phyloP scores from a whole-genome alignment of 2,113 vertebrate genomes.

The Serilophus lunatus region DNA sequence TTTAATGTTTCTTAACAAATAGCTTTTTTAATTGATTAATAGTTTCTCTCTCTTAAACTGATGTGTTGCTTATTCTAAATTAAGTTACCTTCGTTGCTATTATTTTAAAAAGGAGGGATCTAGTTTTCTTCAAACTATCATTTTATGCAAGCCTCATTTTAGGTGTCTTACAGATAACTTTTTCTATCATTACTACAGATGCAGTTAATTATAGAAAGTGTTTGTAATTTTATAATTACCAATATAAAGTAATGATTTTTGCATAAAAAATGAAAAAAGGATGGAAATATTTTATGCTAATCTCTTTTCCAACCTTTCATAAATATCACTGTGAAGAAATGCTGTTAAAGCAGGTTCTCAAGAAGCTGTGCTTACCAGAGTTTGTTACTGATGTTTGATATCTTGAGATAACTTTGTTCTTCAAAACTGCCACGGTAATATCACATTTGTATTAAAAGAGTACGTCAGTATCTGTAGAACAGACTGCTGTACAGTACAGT shows the following conservation, averaged over 20 bases:
- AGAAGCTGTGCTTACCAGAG: constrained; percentile 77
- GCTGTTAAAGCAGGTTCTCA: constrained; percentile 86
- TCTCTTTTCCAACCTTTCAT: constrained; percentile 87
- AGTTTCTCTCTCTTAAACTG: constrained; percentile 58
- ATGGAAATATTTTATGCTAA: constrained; percentile 79
- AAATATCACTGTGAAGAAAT: constrained; percentile 99
- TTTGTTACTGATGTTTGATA: constrained; percentile 87
- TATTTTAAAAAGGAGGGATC: not conserved
- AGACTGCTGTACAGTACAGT: constrained; percentile 65
- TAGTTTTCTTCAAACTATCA: constrained; percentile 59
- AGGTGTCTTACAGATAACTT: constrained; percentile 70
- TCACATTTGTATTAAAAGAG: constrained; percentile 79
- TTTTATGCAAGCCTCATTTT: constrained; percentile 78
- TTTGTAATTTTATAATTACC: constrained; percentile 97
- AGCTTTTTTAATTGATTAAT: constrained; percentile 66
- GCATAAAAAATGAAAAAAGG: constrained; percentile 75
- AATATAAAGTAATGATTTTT: constrained; percentile 78
- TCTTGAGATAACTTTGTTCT: constrained; percentile 81
- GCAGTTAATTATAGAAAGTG: constrained; percentile 88
- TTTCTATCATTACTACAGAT: constrained; percentile 87
- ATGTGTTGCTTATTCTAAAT: not conserved
- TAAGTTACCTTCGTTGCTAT: not conserved
- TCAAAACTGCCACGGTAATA: constrained; percentile 89
- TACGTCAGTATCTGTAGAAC: constrained; percentile 77
- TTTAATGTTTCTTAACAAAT: constrained; percentile 69